These are phyloP conservation scores for Coenonympha glycerion DNA, from an alignment of 2,888 invertebrate species.

Conservation along the genomic window DNA sequence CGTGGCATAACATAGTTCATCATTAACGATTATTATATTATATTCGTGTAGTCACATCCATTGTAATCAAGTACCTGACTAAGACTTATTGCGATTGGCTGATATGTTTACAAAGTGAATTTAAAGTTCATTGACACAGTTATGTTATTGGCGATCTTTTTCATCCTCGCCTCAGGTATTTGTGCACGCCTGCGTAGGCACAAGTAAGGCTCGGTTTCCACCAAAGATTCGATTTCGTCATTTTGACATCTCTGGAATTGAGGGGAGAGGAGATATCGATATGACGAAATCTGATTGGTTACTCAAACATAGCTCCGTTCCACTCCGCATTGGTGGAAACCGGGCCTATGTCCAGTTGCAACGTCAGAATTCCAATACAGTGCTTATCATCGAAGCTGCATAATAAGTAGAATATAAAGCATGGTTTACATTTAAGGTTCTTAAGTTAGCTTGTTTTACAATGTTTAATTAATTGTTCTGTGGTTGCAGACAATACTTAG, in stretches of 20 bases:
- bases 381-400: conserved; percentile 2
- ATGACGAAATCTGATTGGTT: too few species aligned
- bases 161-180: neutral
- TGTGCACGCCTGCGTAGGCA: neutral
- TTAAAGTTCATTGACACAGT: conserved; percentile 6
- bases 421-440: neutral
- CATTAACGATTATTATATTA: neutral
- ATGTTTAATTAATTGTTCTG: too few species aligned
- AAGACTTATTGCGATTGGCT: neutral
- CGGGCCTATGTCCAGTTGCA: conserved; percentile 4
- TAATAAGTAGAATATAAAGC: conserved; percentile 4
- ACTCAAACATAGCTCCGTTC: too few species aligned
- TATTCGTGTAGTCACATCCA: neutral
- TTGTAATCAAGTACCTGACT: neutral
- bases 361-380: neutral
- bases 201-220: too few species aligned
- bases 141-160: neutral
- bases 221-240: too few species aligned
- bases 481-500: too few species aligned
- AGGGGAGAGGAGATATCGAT: too few species aligned
- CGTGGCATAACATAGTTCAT: neutral
- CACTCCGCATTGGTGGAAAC: too few species aligned
- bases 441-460: too few species aligned
- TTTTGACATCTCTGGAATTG: too few species aligned
- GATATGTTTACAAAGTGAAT: neutral